Evolutionary conservation across 2,113 vertebrate genomes (phyloP), one percentile per base, ranked within the genome.

Genomic region (Burhinus bistriatus): DNA sequence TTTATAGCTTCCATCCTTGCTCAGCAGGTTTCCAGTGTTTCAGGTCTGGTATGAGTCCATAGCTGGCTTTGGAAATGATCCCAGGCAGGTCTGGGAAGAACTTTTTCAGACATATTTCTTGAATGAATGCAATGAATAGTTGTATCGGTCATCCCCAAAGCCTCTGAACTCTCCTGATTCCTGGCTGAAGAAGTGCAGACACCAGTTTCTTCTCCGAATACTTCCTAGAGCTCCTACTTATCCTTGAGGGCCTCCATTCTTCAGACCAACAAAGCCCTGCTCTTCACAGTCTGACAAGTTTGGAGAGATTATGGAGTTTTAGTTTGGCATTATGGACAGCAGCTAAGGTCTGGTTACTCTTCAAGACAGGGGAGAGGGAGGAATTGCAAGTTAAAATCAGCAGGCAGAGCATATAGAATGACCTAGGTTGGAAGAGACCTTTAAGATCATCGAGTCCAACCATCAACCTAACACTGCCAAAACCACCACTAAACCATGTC

Each of bases 1-100:
- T 87, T 96, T 94, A 70, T 20, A 85, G 70, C 40, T 82, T 61
- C 44, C 70, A 85, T 38, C 81, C 94, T 83, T 83, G 87, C 71
- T 83, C 84, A 91, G 62, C 87, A 96, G 87, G 90, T 97, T 97
- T 94, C 55, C 69, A 81, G 68, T 42, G 42, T 81, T 91, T 91
- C 92, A 91, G 61, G 62, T 87, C 84, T 83, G 58, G 36, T 94
- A 54, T 77, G 75, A 83, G 22, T 80, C 44, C 58, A 42, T 36
- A 86, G 44, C 36, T 79, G 61, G 18, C 82, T 90, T 93, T 94
- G 87, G 70, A 87, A 95, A 79, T 1, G 6, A 65, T 93, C 59
- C 87, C 1, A 4, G 49, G 22, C 57, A 91, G 49, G 65, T 57
- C 81, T 89, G 70, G 65, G 70, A 96, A 91, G 84, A 65, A 10